Conservation (phyloP, 2,888 invertebrate species). For the Willowsia nigromaculata region DNA sequence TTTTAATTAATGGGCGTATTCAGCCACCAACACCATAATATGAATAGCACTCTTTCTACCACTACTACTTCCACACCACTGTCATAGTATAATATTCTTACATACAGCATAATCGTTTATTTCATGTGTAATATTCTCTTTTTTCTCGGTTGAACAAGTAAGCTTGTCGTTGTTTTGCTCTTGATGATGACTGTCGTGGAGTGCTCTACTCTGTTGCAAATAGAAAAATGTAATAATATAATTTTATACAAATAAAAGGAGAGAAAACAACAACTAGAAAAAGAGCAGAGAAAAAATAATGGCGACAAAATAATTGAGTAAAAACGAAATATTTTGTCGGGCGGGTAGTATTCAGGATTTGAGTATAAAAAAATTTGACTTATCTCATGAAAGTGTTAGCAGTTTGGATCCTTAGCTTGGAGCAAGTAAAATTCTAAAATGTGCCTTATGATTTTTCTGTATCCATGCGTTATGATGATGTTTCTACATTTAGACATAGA, state of each 20-base stretch:
- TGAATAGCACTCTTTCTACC: slow-evolving; percentile 17
- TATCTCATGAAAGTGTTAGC: no score
- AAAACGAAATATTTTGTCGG: not conserved
- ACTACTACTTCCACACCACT: no score
- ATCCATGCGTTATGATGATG: no score
- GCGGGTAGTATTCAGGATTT: not conserved
- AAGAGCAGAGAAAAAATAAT: not conserved
- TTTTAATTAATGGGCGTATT: slow-evolving; percentile 79
- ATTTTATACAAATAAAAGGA: not conserved
- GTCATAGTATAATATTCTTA: slow-evolving; percentile 24
- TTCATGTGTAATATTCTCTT: slow-evolving; percentile 1
- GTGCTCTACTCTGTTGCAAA: not conserved
- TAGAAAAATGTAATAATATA: not conserved
- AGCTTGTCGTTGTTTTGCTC: slow-evolving; percentile 7
- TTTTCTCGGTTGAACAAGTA: slow-evolving; percentile 26
- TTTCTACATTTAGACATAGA: no score
- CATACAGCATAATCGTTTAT: not conserved
- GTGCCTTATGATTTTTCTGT: no score
- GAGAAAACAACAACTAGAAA: not conserved
- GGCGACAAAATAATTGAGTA: slow-evolving; percentile 13
- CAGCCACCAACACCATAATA: slow-evolving; percentile 75
- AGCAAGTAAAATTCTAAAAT: no score
- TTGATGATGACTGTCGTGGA: not conserved
- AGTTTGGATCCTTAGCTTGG: no score
- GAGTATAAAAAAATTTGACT: not conserved